Conservation (phyloP, 1,140 invertebrate species). For the Aleiodes sp. region DNA sequence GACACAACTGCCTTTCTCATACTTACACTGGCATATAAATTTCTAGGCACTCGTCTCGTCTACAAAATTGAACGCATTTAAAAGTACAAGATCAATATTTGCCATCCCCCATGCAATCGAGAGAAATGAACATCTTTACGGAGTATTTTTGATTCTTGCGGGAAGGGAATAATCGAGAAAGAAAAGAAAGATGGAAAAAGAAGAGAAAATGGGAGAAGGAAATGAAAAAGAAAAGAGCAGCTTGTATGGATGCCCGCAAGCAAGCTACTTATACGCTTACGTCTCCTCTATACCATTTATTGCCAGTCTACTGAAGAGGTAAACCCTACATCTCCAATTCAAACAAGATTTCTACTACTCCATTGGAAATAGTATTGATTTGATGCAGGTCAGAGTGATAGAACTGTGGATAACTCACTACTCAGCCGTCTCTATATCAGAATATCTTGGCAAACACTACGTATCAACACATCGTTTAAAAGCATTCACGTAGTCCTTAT, state of each 20-base stretch:
- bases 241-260: neutral
- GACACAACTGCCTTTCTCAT: neutral
- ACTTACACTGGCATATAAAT: too few relatives aligned
- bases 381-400: conserved; percentile 12
- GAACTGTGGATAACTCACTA: neutral
- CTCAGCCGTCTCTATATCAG: conserved; percentile 1
- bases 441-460: conserved; percentile 1
- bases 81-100: neutral
- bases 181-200: neutral
- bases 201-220: neutral
- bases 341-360: conserved; percentile 51
- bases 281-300: conserved; percentile 45
- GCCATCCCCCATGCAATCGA: neutral
- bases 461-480: neutral
- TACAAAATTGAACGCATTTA: neutral
- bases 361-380: conserved; percentile 3
- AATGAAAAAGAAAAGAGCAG: too few relatives aligned
- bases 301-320: conserved; percentile 43
- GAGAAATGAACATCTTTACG: neutral
- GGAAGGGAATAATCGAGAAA: neutral
- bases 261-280: conserved; percentile 40
- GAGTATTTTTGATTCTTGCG: neutral
- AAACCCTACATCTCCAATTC: conserved; percentile 54
- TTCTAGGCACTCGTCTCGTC: neutral
- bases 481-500: neutral